Conservation (phyloP, 2,888 invertebrate genomes). For the Omphaloscelis lunosa region DNA sequence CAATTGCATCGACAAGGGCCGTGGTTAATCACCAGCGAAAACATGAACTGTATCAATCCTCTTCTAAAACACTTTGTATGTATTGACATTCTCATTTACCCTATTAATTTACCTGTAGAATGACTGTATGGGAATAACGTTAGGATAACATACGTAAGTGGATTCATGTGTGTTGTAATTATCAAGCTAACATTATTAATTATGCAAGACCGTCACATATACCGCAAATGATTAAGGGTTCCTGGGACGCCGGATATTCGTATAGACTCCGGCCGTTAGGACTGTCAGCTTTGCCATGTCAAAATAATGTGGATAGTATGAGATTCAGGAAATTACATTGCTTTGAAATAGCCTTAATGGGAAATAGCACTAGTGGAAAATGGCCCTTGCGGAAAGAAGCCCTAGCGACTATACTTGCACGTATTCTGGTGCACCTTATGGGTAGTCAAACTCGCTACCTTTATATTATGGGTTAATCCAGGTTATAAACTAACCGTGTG, state of each 20-base stretch:
- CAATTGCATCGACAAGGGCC: not conserved
- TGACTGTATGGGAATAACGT: not conserved
- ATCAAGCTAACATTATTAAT: constrained; percentile 23
- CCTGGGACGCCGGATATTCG: not conserved
- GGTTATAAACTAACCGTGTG: too few species aligned
- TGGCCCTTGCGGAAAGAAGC: not conserved
- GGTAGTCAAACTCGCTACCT: not conserved
- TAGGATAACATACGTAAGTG: constrained; percentile 1
- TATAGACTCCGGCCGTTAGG: not conserved
- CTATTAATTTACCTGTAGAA: not conserved
- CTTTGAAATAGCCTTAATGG: not conserved
- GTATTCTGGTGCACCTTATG: not conserved
- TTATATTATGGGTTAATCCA: too few species aligned
- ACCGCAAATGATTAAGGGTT: constrained; percentile 23
- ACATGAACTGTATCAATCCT: not conserved
- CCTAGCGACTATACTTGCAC: too few species aligned
- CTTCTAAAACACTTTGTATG: not conserved
- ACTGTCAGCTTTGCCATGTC: not conserved
- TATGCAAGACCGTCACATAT: constrained; percentile 8
- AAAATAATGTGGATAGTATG: not conserved
- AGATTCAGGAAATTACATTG: not conserved
- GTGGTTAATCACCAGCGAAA: not conserved
- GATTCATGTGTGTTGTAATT: constrained; percentile 19
- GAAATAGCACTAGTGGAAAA: not conserved
- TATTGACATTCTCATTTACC: not conserved